Evolutionary conservation across 2,888 invertebrate genomes (phyloP).

Genomic region (Choreutis nemorana): DNA sequence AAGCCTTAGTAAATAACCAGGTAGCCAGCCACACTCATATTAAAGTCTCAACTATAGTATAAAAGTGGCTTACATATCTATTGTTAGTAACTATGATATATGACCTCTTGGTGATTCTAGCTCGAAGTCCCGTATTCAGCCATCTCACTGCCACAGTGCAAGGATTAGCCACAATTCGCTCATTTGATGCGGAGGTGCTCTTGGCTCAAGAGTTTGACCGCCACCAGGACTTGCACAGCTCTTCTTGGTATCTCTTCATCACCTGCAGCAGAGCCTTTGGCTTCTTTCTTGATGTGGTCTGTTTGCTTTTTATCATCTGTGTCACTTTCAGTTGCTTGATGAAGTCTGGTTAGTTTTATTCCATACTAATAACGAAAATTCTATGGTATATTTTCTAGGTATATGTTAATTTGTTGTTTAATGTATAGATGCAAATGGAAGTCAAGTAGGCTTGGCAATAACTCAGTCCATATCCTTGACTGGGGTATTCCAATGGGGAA

Average conservation of each 20-base stretch:
- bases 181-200: slow-evolving; percentile 73
- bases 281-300: slow-evolving; percentile 70
- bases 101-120: too few species aligned
- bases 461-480: slow-evolving; percentile 71
- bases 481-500: slow-evolving; percentile 78
- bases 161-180: slow-evolving; percentile 82
- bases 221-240: slow-evolving; percentile 71
- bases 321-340: slow-evolving; percentile 71
- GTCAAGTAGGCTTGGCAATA: slow-evolving; percentile 70
- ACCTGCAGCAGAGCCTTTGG: slow-evolving; percentile 71
- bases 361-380: not conserved
- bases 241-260: slow-evolving; percentile 73
- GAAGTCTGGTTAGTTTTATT: slow-evolving; percentile 35
- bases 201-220: slow-evolving; percentile 65
- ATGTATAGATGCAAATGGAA: slow-evolving; percentile 64
- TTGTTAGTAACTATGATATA: not conserved
- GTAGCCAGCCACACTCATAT: too few species aligned
- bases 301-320: slow-evolving; percentile 68
- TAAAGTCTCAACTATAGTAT: too few species aligned
- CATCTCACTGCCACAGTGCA: slow-evolving; percentile 82
- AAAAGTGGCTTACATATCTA: too few species aligned
- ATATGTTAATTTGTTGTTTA: slow-evolving; percentile 2
- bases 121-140: slow-evolving; percentile 84
- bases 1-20: too few species aligned
- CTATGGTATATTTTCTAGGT: slow-evolving; percentile 1